Conservation (phyloP, 2,113 vertebrate genomes). For the Chlamydotis undulata region DNA sequence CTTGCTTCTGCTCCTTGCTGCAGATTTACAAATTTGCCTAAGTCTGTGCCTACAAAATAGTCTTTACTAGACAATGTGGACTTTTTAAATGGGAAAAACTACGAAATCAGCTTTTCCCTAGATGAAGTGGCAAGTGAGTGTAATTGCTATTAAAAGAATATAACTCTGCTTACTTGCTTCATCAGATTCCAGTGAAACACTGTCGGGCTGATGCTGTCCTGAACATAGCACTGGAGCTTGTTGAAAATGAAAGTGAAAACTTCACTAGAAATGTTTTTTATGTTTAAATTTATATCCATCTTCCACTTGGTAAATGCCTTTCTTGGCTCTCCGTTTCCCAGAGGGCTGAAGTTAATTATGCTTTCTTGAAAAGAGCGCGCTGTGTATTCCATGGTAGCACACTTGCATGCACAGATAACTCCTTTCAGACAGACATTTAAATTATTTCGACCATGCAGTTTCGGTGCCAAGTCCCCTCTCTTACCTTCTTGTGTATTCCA, state of each 20-base stretch:
- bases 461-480: background rate
- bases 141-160: background rate
- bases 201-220: background rate
- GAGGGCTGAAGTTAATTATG: background rate
- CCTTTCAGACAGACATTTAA: background rate
- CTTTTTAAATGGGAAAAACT: background rate
- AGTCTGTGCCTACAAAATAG: background rate
- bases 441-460: background rate
- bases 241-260: conserved; percentile 1
- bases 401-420: conserved; percentile 10
- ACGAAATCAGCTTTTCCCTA: background rate
- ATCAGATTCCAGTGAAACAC: background rate
- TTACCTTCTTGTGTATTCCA: background rate
- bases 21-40: background rate
- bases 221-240: background rate
- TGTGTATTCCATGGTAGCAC: background rate
- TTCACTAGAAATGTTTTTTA: background rate
- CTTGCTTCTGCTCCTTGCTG: background rate
- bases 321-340: background rate
- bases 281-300: background rate
- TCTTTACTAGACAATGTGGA: background rate
- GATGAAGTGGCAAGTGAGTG: background rate
- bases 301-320: background rate
- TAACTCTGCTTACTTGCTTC: background rate
- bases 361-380: background rate